These are phyloP conservation scores for Drosophila greeni DNA, from an alignment of 2,888 invertebrate genomes.

Conservation along the genomic window DNA sequence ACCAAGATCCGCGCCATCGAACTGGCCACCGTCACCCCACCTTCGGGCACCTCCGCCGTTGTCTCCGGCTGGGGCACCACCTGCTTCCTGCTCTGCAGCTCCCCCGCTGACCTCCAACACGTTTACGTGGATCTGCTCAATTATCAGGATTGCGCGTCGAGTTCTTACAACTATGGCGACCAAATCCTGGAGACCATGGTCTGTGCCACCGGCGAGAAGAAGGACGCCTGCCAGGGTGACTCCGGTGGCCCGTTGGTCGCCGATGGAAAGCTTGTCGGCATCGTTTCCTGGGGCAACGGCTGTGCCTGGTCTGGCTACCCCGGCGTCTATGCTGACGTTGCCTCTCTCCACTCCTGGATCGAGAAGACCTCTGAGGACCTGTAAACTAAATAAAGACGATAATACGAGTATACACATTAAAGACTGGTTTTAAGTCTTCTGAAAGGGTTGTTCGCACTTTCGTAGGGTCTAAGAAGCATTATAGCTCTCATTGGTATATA, in stretches of 20 bases:
- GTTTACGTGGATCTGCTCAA: conserved; percentile 60
- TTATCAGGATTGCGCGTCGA: conserved; percentile 28
- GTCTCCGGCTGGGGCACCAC: conserved; percentile 78
- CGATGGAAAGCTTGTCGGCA: conserved; percentile 65
- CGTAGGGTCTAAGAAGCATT: too few species aligned
- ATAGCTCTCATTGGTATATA: not conserved
- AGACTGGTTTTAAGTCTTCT: not conserved
- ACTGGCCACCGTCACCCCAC: conserved; percentile 62
- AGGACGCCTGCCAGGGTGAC: conserved; percentile 78
- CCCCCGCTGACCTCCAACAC: conserved; percentile 45
- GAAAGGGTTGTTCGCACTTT: too few species aligned
- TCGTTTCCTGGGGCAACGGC: conserved; percentile 78
- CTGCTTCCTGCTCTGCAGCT: conserved; percentile 56
- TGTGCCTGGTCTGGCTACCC: conserved; percentile 74
- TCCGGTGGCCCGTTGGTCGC: conserved; percentile 78
- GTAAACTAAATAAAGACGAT: conserved; percentile 41
- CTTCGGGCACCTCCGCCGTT: conserved; percentile 64
- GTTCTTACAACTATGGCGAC: conserved; percentile 51
- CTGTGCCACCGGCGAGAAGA: conserved; percentile 68
- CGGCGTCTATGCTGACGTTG: conserved; percentile 75
- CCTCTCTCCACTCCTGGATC: conserved; percentile 63
- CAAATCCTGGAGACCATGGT: conserved; percentile 71
- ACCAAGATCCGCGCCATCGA: conserved; percentile 56
- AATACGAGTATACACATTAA: not conserved
- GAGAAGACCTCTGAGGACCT: conserved; percentile 25